Conservation (phyloP, 1,140 invertebrate species). For the Heliconius congener region DNA sequence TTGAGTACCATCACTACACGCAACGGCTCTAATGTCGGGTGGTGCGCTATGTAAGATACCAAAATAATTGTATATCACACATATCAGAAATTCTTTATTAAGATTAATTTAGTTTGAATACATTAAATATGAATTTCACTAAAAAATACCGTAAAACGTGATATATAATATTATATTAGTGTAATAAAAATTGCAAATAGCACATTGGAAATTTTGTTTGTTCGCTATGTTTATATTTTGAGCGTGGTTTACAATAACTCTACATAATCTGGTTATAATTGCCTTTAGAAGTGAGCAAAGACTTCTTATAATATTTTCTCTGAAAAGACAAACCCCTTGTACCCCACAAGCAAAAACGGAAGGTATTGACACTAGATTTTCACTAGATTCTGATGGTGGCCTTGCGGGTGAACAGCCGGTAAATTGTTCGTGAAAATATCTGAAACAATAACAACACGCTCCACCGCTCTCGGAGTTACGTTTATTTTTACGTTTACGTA, state of each 20-base stretch:
- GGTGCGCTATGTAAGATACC: no score
- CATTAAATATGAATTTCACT: no score
- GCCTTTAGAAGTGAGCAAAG: no score
- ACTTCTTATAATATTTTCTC: no score
- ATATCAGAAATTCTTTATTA: not conserved
- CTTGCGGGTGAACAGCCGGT: conserved; percentile 22
- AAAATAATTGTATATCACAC: no score
- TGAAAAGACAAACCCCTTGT: no score
- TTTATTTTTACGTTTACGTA: conserved; percentile 21
- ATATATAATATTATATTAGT: not conserved
- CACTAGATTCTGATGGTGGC: not conserved
- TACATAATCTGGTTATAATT: no score
- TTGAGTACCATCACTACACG: no score
- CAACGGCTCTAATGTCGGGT: no score
- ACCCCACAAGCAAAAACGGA: no score
- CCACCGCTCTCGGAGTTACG: not conserved
- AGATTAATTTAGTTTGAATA: not conserved
- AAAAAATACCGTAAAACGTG: not conserved
- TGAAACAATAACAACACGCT: conserved; percentile 29
- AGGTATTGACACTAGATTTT: no score
- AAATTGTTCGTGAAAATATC: conserved; percentile 17
- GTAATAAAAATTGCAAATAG: not conserved
- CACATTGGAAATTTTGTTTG: not conserved
- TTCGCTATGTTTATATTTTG: not conserved
- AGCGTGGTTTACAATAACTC: not conserved